These are phyloP conservation scores for Pseudochirops corinnae DNA, from an alignment of 2,797 vertebrate genomes.

Conservation along the genomic window DNA sequence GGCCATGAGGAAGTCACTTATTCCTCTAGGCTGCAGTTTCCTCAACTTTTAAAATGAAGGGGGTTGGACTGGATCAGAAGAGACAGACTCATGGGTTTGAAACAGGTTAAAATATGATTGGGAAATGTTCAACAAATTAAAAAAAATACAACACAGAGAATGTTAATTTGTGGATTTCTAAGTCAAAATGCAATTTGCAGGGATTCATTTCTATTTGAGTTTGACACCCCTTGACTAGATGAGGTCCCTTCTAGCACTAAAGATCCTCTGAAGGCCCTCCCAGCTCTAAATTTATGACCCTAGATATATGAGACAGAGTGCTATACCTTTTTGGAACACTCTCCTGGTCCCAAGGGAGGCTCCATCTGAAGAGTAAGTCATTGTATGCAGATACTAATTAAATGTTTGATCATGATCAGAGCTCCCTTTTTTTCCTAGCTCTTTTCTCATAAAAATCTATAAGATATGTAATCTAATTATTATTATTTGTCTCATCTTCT, in stretches of 20 bases:
- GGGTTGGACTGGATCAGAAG: background rate
- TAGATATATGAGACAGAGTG: background rate
- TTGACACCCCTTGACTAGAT: background rate
- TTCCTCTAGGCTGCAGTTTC: no score
- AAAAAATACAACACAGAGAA: background rate
- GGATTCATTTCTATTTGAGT: background rate
- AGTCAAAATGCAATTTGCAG: background rate
- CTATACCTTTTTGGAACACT: background rate
- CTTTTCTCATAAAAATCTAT: background rate
- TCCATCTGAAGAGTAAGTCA: background rate
- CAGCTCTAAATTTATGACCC: background rate
- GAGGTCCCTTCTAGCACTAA: no score
- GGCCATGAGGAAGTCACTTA: no score
- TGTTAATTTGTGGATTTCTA: background rate
- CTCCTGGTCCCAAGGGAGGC: background rate
- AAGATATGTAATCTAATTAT: background rate
- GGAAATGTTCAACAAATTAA: background rate
- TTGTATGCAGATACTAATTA: background rate
- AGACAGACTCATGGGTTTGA: background rate
- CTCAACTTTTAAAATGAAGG: no score
- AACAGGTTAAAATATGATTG: background rate
- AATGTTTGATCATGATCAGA: background rate
- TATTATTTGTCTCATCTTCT: background rate
- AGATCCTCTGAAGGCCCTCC: background rate
- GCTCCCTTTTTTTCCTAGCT: background rate